phyloP scores from a whole-genome alignment of 2,797 vertebrate species.

The Parauchenoglanis ngamensis region DNA sequence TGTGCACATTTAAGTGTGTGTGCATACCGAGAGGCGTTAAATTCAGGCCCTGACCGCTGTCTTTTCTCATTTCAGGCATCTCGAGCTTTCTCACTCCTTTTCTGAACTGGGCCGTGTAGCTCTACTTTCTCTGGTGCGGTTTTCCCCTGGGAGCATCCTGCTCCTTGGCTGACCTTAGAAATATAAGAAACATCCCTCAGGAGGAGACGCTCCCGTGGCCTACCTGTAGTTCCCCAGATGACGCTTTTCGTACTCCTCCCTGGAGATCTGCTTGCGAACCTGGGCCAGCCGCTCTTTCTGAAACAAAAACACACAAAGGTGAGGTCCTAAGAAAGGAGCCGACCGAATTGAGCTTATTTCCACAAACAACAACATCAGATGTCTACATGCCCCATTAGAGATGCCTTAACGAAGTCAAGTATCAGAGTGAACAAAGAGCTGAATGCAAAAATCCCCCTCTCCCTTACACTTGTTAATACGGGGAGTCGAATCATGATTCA shows the following conservation, averaged over 20 bases:
- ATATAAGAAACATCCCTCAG: slow-evolving; percentile 56
- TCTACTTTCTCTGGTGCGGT: slow-evolving; percentile 41
- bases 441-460: slow-evolving; percentile 44
- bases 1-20: slow-evolving; percentile 23
- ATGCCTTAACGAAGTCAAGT: slow-evolving; percentile 53
- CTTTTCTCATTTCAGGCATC: slow-evolving; percentile 25
- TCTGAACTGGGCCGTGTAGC: slow-evolving; percentile 7
- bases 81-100: slow-evolving; percentile 28
- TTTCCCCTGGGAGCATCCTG: slow-evolving; percentile 52
- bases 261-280: slow-evolving; percentile 93
- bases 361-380: slow-evolving; percentile 37
- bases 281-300: slow-evolving; percentile 95
- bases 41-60: slow-evolving; percentile 5
- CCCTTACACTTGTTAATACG: slow-evolving; percentile 48
- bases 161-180: slow-evolving; percentile 62
- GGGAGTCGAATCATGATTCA: slow-evolving; percentile 58
- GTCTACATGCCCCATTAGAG: slow-evolving; percentile 43
- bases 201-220: slow-evolving; percentile 57
- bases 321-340: not conserved
- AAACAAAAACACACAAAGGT: slow-evolving; percentile 58
- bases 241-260: slow-evolving; percentile 93
- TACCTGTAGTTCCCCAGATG: slow-evolving; percentile 99
- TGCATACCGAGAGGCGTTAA: slow-evolving; percentile 3
- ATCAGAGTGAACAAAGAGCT: slow-evolving; percentile 28
- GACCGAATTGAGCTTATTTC: slow-evolving; percentile 12